These are phyloP conservation scores for Cyanocitta stelleri DNA, from an alignment of 2,113 vertebrate species.

Conservation along the genomic window DNA sequence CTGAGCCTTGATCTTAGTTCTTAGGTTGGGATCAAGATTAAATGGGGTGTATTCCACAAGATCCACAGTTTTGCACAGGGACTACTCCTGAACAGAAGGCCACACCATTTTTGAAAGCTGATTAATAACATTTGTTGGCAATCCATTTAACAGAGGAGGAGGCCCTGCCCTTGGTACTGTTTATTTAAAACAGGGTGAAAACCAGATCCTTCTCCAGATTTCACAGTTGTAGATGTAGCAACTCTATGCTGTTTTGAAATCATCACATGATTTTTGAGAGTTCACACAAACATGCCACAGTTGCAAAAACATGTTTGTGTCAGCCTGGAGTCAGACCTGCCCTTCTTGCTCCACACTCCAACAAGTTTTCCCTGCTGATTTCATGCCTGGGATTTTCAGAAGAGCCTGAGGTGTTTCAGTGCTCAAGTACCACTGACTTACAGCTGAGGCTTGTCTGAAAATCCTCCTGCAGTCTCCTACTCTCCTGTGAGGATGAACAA, in stretches of 20 bases:
- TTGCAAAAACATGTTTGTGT: conserved; percentile 51
- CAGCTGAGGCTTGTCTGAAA: background rate
- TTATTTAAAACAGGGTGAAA: conserved; percentile 3
- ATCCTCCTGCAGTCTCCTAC: background rate
- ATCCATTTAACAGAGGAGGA: background rate
- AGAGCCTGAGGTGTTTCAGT: background rate
- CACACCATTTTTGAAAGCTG: background rate
- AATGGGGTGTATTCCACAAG: background rate
- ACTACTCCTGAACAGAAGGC: background rate
- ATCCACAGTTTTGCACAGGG: background rate
- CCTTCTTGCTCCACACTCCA: background rate
- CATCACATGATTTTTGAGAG: conserved; percentile 41
- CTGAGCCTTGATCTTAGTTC: background rate
- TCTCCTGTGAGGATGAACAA: background rate
- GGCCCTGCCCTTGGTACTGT: background rate
- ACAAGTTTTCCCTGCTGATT: background rate
- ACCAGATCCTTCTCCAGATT: conserved; percentile 16
- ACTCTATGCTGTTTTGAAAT: conserved; percentile 27
- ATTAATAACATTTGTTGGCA: background rate
- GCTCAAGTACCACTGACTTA: background rate
- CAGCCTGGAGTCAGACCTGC: conserved; percentile 8
- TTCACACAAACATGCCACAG: conserved; percentile 22
- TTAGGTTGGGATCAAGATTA: background rate
- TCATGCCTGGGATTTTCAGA: background rate
- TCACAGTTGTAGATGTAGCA: conserved; percentile 23